Evolutionary conservation across 2,113 vertebrate species (phyloP).

Genomic region (Oncorhynchus kisutch): DNA sequence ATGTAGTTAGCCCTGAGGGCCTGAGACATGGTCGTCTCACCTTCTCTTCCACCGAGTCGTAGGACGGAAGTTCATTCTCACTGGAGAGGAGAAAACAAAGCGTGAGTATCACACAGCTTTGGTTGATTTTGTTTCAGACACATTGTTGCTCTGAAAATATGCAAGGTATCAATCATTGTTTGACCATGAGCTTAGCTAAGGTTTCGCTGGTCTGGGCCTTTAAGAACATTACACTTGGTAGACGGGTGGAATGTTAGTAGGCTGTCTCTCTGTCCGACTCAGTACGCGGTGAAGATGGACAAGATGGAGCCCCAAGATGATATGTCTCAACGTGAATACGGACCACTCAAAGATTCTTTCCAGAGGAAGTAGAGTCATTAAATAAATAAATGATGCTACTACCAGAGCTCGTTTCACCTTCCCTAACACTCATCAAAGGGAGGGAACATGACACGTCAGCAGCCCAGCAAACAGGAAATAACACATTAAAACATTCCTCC

Average conservation of each 20-base stretch:
- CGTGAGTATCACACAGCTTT: not conserved
- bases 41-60: conserved; percentile 73
- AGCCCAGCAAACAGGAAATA: conserved; percentile 64
- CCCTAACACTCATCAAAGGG: conserved; percentile 26
- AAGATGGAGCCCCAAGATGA: no score
- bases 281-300: no score
- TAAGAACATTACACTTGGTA: not conserved
- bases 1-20: not conserved
- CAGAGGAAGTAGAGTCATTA: conserved; percentile 32
- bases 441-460: conserved; percentile 29
- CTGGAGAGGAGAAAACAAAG: conserved; percentile 45
- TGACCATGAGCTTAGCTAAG: not conserved
- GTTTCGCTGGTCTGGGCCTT: not conserved
- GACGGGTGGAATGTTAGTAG: not conserved
- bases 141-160: not conserved
- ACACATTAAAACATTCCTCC: conserved; percentile 42
- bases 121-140: conserved; percentile 1
- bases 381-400: conserved; percentile 22
- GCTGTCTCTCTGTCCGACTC: not conserved
- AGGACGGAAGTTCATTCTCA: conserved; percentile 71
- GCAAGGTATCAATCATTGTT: not conserved
- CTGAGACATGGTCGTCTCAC: conserved; percentile 49
- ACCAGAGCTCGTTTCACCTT: conserved; percentile 12
- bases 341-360: conserved; percentile 9
- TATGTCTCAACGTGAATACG: not conserved